Conservation (phyloP, 2,888 invertebrate genomes). For the Leptothorax acervorum region DNA sequence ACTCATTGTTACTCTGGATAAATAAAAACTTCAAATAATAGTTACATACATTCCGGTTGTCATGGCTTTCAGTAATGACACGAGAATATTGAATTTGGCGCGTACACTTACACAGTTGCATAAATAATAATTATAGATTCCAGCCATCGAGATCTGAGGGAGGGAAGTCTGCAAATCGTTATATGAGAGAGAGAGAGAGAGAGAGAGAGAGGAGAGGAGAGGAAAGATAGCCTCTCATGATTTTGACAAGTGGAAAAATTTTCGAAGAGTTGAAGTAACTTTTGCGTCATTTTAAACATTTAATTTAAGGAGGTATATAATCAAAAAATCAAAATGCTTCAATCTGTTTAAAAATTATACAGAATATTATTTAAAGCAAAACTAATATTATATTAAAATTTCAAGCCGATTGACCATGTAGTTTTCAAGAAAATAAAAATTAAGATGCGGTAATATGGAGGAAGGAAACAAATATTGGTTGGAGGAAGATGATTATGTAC, state of each 20-base stretch:
- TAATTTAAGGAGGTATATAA: not conserved
- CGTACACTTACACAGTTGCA: not conserved
- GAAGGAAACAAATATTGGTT: too few relatives aligned
- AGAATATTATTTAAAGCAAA: too few relatives aligned
- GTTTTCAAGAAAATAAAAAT: too few relatives aligned
- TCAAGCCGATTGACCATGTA: too few relatives aligned
- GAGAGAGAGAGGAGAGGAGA: not conserved
- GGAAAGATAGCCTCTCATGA: not conserved
- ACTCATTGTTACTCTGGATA: not conserved
- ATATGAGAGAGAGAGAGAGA: not conserved
- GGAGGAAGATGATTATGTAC: too few relatives aligned
- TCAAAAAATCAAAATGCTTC: too few relatives aligned
- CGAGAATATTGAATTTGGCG: not conserved
- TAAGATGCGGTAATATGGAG: too few relatives aligned
- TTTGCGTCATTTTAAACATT: not conserved
- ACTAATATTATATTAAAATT: too few relatives aligned
- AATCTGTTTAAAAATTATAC: too few relatives aligned
- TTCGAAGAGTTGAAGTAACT: not conserved
- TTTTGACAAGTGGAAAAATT: not conserved
- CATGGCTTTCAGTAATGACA: conserved; percentile 4
- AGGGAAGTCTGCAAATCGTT: not conserved
- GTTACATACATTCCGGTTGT: not conserved
- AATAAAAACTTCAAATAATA: not conserved
- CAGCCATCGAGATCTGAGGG: too few relatives aligned
- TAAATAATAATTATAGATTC: not conserved